Base-by-base conservation (phyloP, 2,797 vertebrate species). In the Petrocephalus sullivani region DNA sequence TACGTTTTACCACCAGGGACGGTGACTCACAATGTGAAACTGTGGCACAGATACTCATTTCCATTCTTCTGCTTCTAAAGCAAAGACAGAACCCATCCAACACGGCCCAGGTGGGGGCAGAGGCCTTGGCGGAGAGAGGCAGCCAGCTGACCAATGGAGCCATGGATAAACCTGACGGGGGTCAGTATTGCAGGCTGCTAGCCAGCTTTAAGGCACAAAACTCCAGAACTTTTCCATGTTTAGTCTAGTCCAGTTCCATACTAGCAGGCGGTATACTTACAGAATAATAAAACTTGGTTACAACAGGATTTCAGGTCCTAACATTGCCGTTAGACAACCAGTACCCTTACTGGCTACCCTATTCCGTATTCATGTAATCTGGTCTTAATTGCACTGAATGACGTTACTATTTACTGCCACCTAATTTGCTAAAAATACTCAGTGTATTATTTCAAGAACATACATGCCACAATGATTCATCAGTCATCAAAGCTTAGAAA, bases 11-110 rank as follows among this genome's bases (percentile, higher is more conserved):
- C 41, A 9, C n/a, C 71, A n/a, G 16, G 33, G 37, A 78, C 46
- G 28, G 28, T 71, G 64, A 37, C 12, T 28, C 28, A 37, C 14
- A 37, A 28, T 33, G 64, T 37, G 12, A 71, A 71, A 37, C 64
- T 37, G 64, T 71, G 64, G 28, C 28, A 49, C 78, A 1, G 37
- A 64, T 61, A 8, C 54, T 28, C 81, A 0, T 78, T 56, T 19
- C 57, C 87, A 12, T 87, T 78, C 10, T 41, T 71, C 60, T 88
- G 33, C 92, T 88, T 9, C 92, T 94, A 61, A 90, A 97, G 96
- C 93, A 94, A 93, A 97, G 97, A 91, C 95, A 93, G 94, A 99
- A 98, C 93, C 97, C 97, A 0, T 98, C 98, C 92, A 96, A 97
- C 93, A 94, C 49, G 37, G 92, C 91, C 0, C 71, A n/a, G 51